Conservation (phyloP, 2,113 vertebrate species). For the Hipposideros armiger region DNA sequence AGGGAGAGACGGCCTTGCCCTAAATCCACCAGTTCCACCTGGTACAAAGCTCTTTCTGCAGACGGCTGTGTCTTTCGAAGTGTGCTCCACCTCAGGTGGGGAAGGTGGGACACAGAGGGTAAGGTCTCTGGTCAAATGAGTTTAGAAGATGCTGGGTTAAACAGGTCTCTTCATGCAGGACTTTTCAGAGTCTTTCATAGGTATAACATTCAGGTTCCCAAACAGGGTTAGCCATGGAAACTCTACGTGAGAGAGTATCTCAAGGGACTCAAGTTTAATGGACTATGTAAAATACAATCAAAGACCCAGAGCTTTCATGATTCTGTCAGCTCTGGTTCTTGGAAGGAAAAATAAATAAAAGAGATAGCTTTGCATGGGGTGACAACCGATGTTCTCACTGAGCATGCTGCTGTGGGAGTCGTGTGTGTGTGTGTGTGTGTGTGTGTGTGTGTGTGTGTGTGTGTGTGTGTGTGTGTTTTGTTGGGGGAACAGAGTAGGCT, state of each 20-base stretch:
- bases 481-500: neutral
- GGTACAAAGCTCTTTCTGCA: neutral
- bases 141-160: neutral
- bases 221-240: neutral
- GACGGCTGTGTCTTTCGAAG: neutral
- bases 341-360: conserved; percentile 33
- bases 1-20: neutral
- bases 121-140: neutral
- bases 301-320: neutral
- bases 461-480: neutral
- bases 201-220: neutral
- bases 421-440: neutral
- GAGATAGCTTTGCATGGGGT: neutral
- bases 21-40: neutral
- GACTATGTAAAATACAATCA: conserved; percentile 7
- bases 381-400: neutral
- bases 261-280: neutral
- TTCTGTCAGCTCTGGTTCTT: conserved; percentile 40
- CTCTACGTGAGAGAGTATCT: conserved; percentile 47
- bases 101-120: neutral
- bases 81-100: neutral
- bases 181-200: conserved; percentile 7
- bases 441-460: too few relatives aligned
- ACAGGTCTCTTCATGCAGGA: neutral
- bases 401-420: neutral